Base-by-base conservation (phyloP, 2,797 vertebrate species). In the Nasua narica region DNA sequence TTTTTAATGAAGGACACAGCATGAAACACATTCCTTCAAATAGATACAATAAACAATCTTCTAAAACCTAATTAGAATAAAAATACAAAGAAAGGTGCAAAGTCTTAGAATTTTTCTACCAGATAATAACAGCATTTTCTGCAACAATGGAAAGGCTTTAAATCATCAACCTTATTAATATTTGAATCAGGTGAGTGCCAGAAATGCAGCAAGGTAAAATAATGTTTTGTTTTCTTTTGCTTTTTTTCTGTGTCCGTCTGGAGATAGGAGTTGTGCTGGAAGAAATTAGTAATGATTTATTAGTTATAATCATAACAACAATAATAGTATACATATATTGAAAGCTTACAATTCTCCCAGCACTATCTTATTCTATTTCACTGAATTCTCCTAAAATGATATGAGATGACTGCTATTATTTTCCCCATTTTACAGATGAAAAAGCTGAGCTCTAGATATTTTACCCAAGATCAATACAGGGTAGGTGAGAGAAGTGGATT, bases 1-100 rank as follows among this genome's bases (percentile, higher is more conserved):
- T 97, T 97, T 97, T 97, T 98, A 98, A 98, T 97, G 98, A 98
- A 98, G 95, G 97, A 94, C 94, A 95, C 97, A 98, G 97, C 96
- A 88, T 95, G 97, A 96, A 94, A 90, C 91, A 89, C 90, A 87
- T 95, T 96, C 77, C 69, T 94, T 77, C 72, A 96, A 96, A 97
- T 27, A 96, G 97, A 98, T 95, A 97, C 97, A 93, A 97, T 96
- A 98, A 98, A 97, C 96, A 97, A 94, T 96, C 87, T 87, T 97
- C 84, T 93, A 90, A 94, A 94, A 46, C 35, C 89, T 93, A 97
- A 96, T 97, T 97, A 97, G 93, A 96, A 97, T 96, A 97, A 97
- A 97, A 97, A 98, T 50, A 96, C n/a, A 96, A 96, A 97, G 56
- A 92, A 93, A 95, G 78, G 60, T 78, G 35, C 19, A 92, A 85